Conservation (phyloP, 2,888 invertebrate species). For the Hirtodrosophila alboralis region DNA sequence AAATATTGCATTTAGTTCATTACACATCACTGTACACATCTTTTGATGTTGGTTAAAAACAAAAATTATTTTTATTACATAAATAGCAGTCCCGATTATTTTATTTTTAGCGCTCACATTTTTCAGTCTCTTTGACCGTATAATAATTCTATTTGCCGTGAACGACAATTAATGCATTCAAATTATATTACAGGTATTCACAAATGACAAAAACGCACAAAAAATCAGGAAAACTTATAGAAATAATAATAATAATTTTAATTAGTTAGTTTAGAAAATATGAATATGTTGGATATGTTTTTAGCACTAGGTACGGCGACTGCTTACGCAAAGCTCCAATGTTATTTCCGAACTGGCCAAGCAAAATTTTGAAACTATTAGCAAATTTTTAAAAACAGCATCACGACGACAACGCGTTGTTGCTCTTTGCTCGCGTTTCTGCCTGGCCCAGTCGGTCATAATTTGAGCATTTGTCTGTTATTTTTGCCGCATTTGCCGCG, state of each 20-base stretch:
- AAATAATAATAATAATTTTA: background rate
- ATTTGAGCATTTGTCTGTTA: slow-evolving; percentile 65
- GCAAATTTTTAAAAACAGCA: slow-evolving; percentile 69
- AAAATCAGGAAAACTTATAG: background rate
- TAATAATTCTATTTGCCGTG: slow-evolving; percentile 60
- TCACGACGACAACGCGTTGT: slow-evolving; percentile 30
- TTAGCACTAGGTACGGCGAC: slow-evolving; percentile 21
- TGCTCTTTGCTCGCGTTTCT: slow-evolving; percentile 25
- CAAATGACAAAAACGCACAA: slow-evolving; percentile 36
- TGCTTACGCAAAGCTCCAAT: slow-evolving; percentile 81
- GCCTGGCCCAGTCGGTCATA: slow-evolving; percentile 49
- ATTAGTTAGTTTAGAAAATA: too few species aligned
- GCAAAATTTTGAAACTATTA: slow-evolving; percentile 81
- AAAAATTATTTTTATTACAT: slow-evolving; percentile 77
- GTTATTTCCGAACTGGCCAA: slow-evolving; percentile 83
- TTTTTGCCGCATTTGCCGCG: slow-evolving; percentile 58
- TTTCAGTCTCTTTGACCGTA: slow-evolving; percentile 51
- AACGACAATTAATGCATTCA: slow-evolving; percentile 49
- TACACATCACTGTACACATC: slow-evolving; percentile 41
- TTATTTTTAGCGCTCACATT: slow-evolving; percentile 82
- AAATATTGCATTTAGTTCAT: slow-evolving; percentile 16
- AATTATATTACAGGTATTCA: slow-evolving; percentile 22
- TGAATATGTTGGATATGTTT: slow-evolving; percentile 18
- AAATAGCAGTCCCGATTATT: slow-evolving; percentile 81
- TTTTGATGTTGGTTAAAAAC: slow-evolving; percentile 31